Percentiles rank a stretch among this genome's conserved stretches.
Conservation (phyloP, 2,888 invertebrate genomes). For the Tridacna gigas region DNA sequence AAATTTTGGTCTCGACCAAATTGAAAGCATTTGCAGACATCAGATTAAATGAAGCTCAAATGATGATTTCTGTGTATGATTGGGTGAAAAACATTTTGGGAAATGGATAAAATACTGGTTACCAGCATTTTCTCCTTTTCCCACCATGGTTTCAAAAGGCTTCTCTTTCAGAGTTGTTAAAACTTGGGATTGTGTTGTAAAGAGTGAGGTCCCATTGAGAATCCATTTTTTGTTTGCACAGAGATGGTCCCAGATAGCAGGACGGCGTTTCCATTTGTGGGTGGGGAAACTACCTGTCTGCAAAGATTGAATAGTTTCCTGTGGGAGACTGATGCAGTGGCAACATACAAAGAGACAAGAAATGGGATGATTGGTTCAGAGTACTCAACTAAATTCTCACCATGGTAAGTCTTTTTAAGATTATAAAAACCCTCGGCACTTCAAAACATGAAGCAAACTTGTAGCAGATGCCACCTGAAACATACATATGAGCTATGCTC, state of each 20-base stretch:
- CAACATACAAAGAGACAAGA: slow-evolving; percentile 79
- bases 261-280: slow-evolving; percentile 76
- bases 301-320: slow-evolving; percentile 77
- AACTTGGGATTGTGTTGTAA: neutral
- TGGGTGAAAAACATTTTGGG: no score
- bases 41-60: no score
- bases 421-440: no score
- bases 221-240: slow-evolving; percentile 15
- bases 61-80: no score
- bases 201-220: no score
- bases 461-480: no score
- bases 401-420: slow-evolving; percentile 70
- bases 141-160: neutral
- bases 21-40: no score
- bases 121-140: neutral
- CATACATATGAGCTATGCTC: no score
- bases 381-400: slow-evolving; percentile 82
- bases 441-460: no score
- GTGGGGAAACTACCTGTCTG: slow-evolving; percentile 79
- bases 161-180: neutral
- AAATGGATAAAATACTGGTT: neutral
- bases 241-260: slow-evolving; percentile 63
- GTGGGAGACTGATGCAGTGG: slow-evolving; percentile 78
- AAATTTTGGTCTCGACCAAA: no score
- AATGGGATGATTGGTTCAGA: slow-evolving; percentile 81